Evolutionary conservation across 1,140 invertebrate genomes (phyloP).

Genomic region (Drosophila prosaltans): DNA sequence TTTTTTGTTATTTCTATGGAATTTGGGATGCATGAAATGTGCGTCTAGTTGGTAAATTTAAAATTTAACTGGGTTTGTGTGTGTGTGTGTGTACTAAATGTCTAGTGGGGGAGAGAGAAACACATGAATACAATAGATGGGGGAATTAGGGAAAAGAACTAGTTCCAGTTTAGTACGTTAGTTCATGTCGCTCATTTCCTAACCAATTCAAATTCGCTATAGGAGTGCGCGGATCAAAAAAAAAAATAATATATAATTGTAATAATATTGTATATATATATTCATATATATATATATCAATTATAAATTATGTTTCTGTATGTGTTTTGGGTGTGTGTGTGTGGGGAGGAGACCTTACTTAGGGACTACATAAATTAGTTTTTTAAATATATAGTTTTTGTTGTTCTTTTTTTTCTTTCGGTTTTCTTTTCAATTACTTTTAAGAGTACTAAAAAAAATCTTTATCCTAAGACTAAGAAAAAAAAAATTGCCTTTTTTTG

Average conservation of each 20-base stretch:
- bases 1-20: background rate
- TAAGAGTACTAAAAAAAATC: conserved; percentile 67
- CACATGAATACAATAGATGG: background rate
- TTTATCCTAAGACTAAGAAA: conserved; percentile 74
- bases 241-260: background rate
- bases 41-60: conserved; percentile 9
- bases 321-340: conserved; percentile 17
- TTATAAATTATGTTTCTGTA: background rate
- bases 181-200: background rate
- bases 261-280: background rate
- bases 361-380: conserved; percentile 74
- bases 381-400: conserved; percentile 38
- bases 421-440: conserved; percentile 61
- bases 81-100: conserved; percentile 18
- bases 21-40: conserved; percentile 18
- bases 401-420: background rate
- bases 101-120: background rate
- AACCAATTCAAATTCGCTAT: conserved; percentile 4
- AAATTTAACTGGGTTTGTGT: conserved; percentile 23
- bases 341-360: conserved; percentile 53
- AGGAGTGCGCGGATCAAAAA: background rate
- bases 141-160: background rate
- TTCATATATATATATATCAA: background rate
- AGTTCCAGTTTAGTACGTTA: background rate
- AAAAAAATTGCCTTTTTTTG: conserved; percentile 59